phyloP scores from a whole-genome alignment of 2,797 vertebrate species.

The Sciurus carolinensis region DNA sequence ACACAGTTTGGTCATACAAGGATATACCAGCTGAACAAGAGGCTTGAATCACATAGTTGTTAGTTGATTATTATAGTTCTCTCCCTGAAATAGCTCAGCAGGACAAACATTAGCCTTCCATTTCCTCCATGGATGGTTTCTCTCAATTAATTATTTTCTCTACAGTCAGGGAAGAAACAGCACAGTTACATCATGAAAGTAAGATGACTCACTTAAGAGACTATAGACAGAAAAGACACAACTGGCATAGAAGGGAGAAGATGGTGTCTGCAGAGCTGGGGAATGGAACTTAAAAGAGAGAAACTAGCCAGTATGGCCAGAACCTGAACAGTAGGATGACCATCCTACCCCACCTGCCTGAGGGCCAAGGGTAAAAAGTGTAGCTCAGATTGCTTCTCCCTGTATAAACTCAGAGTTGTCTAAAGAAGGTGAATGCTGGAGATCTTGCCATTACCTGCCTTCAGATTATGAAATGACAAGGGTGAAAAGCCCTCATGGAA shows the following conservation, averaged over 20 bases:
- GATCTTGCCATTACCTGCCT: neutral
- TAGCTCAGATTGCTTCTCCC: neutral
- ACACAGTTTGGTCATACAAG: neutral
- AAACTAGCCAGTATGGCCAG: neutral
- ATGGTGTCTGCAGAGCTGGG: neutral
- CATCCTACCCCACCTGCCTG: neutral
- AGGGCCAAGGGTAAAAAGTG: neutral
- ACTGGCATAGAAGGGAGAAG: neutral
- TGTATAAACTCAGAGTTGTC: neutral
- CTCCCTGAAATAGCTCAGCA: neutral
- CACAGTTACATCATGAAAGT: neutral
- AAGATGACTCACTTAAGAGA: neutral
- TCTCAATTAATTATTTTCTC: conserved; percentile 34
- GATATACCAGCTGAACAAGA: neutral
- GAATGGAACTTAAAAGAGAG: neutral
- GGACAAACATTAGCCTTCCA: neutral
- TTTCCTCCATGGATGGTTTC: neutral
- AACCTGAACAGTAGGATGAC: neutral
- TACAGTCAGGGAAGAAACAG: neutral
- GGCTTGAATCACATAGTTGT: neutral
- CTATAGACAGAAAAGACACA: neutral
- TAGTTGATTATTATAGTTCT: neutral
- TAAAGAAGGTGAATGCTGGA: neutral
- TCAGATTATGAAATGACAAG: conserved; percentile 46
- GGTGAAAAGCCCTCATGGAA: neutral